Base-by-base conservation (phyloP, 2,888 invertebrate genomes). In the Galerucella calmariensis region DNA sequence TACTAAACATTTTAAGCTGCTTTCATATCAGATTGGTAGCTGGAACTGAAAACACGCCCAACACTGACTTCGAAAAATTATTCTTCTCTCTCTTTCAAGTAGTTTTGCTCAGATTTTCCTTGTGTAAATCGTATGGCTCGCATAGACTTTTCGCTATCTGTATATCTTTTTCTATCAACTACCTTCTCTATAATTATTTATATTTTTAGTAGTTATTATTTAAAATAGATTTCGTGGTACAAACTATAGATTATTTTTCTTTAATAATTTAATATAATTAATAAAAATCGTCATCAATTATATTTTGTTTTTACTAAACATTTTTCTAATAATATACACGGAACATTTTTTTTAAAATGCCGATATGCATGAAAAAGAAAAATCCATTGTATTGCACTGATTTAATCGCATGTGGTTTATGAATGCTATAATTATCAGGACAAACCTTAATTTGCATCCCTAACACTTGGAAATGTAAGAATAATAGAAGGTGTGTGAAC, bases 401-500 rank as follows among this genome's bases (percentile, higher is more conserved):
- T 10, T 56, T 56, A 56, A 56, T 56, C 51, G 75, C 75, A 75
- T 75, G 73, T 69, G 67, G 44, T 67, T 68, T 51, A 24, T 56
- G 53, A 20, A 10, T 16, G 48, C 14, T 44, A 44, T 67, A 48
- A 46, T 63, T 51, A 59, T 14, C 70, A 78, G 78, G 75, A 71
- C 71, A 46, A 67, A 63, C 84, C 61, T 70, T 82, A 83, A 85
- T 84, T 74, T 90, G 91, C 85, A 85, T 85, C 69, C 83, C 86
- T 67, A 87, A 88, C 81, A 87, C 90, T 84, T 90, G 90, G 88
- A 88, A 87, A 82, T 92, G 91, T 86, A 84, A 84, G 79, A 88
- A 89, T 81, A 88, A 88, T 77, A 88, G 87, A 81, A 87, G 85
- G 79, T 90, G 90, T 85, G 88, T 90, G 84, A 86, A 86, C 81